A percentile compares a stretch with the other conserved stretches of the same genome.
These are phyloP conservation scores for Cydia amplana DNA, from an alignment of 1,140 invertebrate genomes.

Conservation along the genomic window DNA sequence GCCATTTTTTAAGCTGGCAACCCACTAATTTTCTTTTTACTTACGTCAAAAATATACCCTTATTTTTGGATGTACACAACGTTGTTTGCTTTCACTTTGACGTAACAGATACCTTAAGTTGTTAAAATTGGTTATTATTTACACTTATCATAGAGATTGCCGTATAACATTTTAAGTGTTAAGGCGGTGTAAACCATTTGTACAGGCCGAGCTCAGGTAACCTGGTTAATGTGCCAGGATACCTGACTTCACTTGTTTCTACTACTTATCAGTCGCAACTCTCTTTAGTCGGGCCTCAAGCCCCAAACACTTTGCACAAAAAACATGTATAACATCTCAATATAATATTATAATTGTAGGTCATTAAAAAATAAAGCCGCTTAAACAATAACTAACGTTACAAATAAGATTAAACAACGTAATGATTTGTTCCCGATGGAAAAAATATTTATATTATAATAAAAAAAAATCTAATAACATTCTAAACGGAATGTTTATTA, in stretches of 20 bases:
- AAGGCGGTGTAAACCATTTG: slow-evolving; percentile 76
- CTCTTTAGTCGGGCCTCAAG: slow-evolving; percentile 66
- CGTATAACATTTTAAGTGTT: slow-evolving; percentile 71
- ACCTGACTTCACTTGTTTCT: slow-evolving; percentile 57
- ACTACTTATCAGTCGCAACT: slow-evolving; percentile 77
- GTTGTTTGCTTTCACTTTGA: neutral
- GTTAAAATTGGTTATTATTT: slow-evolving; percentile 40
- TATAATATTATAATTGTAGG: slow-evolving; percentile 74
- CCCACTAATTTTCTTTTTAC: neutral
- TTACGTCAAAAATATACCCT: neutral
- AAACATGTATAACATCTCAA: slow-evolving; percentile 78
- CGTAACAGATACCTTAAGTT: neutral
- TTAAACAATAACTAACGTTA: slow-evolving; percentile 79
- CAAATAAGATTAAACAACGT: slow-evolving; percentile 79
- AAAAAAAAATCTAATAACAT: slow-evolving; percentile 78
- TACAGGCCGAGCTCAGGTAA: slow-evolving; percentile 62
- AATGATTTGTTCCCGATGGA: slow-evolving; percentile 78
- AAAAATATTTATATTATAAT: slow-evolving; percentile 75
- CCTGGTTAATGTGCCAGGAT: slow-evolving; percentile 40
- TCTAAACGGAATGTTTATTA: slow-evolving; percentile 78
- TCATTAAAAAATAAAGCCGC: slow-evolving; percentile 76
- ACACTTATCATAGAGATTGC: slow-evolving; percentile 54
- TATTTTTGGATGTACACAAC: neutral
- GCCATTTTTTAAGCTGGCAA: neutral
- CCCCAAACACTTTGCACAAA: slow-evolving; percentile 74